Percentiles rank a stretch among this genome's conserved stretches.
phyloP scores from a whole-genome alignment of 2,797 vertebrate species.

The Clarias platycephalus region DNA sequence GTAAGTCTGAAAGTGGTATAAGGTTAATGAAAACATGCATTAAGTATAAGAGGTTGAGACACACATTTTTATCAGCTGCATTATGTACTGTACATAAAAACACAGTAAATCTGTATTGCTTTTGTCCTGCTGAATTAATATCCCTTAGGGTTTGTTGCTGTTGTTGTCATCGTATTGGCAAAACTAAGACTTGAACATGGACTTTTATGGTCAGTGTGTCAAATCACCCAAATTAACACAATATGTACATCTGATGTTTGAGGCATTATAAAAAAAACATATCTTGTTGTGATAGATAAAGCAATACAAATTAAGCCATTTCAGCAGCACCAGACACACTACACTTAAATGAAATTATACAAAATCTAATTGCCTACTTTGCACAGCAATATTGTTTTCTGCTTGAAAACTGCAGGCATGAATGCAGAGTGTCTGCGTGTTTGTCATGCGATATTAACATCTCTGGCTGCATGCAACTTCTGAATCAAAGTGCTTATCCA shows the following conservation, averaged over 20 bases:
- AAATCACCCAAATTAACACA: background rate
- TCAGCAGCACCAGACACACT: background rate
- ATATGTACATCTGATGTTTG: background rate
- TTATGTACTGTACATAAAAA: background rate
- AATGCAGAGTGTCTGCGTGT: background rate
- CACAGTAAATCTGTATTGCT: background rate
- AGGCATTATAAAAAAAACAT: background rate
- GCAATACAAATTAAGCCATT: constrained; percentile 9
- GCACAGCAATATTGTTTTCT: constrained; percentile 13
- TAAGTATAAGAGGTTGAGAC: background rate
- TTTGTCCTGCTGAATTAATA: background rate
- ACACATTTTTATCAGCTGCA: background rate
- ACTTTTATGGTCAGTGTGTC: background rate
- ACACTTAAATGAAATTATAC: constrained; percentile 33
- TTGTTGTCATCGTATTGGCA: background rate
- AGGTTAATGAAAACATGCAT: background rate
- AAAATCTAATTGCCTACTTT: constrained; percentile 21
- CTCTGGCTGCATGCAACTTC: background rate
- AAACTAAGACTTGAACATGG: background rate
- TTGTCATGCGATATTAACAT: background rate
- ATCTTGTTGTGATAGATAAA: background rate
- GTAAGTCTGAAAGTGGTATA: background rate
- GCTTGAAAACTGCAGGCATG: background rate
- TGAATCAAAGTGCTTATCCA: constrained; percentile 20
- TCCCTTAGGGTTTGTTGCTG: no score